Evolutionary conservation across 2,797 vertebrate species (phyloP).

Genomic region (Strix occidentalis): DNA sequence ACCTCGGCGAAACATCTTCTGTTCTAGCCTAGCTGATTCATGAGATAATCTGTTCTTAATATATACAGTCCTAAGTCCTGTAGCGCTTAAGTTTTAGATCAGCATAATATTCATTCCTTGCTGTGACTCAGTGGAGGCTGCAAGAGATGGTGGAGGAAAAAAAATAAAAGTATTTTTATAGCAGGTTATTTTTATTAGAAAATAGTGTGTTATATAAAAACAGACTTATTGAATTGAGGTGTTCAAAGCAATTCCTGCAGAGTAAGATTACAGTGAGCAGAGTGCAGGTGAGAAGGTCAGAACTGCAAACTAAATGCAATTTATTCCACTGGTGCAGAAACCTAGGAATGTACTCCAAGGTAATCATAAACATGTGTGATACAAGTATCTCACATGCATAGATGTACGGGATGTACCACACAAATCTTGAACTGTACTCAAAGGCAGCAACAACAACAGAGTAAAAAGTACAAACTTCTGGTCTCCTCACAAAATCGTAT

Average conservation of each 20-base stretch:
- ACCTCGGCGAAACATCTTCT: constrained; percentile 24
- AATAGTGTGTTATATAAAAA: constrained; percentile 57
- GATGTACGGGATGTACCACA: not conserved
- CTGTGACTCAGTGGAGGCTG: constrained; percentile 56
- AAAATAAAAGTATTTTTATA: constrained; percentile 40
- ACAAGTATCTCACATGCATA: not conserved
- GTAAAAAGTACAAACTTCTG: not conserved
- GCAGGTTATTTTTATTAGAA: constrained; percentile 61
- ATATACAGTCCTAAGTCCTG: not conserved
- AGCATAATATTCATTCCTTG: constrained; percentile 49
- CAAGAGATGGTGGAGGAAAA: not conserved
- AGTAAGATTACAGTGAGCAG: constrained; percentile 62
- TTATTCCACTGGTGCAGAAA: constrained; percentile 51
- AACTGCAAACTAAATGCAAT: constrained; percentile 53
- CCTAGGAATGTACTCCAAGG: constrained; percentile 25
- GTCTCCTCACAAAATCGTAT: not conserved
- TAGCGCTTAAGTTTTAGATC: constrained; percentile 39
- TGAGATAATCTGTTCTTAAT: constrained; percentile 53
- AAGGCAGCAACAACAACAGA: not conserved
- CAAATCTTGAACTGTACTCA: not conserved
- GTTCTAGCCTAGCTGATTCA: constrained; percentile 17
- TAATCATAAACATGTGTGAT: constrained; percentile 55
- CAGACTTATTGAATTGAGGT: constrained; percentile 56
- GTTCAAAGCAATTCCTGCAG: constrained; percentile 61
- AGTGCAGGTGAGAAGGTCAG: constrained; percentile 67